These are phyloP conservation scores for Mystacornis crossleyi DNA, from an alignment of 2,113 vertebrate species.

Conservation along the genomic window DNA sequence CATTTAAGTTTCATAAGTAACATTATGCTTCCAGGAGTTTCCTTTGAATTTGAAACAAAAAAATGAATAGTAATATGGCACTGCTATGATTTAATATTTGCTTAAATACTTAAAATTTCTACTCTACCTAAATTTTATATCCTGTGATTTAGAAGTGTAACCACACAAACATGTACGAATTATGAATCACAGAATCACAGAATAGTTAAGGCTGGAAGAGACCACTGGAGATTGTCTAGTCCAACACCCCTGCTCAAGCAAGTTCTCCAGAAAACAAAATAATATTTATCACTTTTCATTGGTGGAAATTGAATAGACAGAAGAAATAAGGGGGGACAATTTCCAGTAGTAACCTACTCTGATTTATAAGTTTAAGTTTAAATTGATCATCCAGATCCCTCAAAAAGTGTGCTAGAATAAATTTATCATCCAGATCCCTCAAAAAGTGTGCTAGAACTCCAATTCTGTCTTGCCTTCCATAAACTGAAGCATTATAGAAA, in stretches of 20 bases:
- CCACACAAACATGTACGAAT: not conserved
- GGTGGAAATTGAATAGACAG: not conserved
- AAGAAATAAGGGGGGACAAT: not conserved
- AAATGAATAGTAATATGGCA: rapidly evolving
- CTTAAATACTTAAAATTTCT: not conserved
- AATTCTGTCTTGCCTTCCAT: not conserved
- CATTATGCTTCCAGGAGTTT: not conserved
- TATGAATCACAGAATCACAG: not conserved
- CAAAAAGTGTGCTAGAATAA: not conserved
- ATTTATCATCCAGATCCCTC: not conserved
- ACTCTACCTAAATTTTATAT: not conserved
- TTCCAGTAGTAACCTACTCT: not conserved
- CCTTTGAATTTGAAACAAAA: not conserved
- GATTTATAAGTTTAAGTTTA: not conserved
- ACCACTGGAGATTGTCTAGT: not conserved
- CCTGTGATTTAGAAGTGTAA: not conserved
- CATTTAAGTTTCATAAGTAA: not conserved
- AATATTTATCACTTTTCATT: not conserved
- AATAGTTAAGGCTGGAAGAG: not conserved
- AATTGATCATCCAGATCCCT: not conserved
- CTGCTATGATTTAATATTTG: not conserved
- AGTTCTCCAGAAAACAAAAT: not conserved
- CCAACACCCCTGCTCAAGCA: not conserved
- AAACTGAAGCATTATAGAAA: not conserved
- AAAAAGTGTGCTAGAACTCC: not conserved